phyloP scores from a whole-genome alignment of 1,140 invertebrate species.

The Drosophila rhopaloa region DNA sequence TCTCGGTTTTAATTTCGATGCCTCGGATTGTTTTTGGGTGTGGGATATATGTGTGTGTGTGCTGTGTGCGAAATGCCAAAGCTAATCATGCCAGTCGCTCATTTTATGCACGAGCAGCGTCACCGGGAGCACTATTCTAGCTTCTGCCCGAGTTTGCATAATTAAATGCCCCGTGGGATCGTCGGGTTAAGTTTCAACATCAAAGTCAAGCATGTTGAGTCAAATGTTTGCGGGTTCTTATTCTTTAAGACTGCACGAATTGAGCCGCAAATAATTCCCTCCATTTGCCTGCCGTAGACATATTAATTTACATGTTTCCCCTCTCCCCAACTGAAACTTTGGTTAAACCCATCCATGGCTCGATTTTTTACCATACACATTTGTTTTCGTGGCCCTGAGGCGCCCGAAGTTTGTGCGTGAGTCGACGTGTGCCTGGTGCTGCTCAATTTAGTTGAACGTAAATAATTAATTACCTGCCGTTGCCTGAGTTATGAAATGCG shows the following conservation, averaged over 20 bases:
- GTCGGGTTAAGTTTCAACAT: constrained; percentile 30
- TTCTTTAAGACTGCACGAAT: constrained; percentile 24
- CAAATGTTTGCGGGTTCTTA: constrained; percentile 8
- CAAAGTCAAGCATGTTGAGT: constrained; percentile 42
- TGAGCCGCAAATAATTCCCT: constrained; percentile 6
- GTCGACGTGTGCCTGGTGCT: constrained; percentile 52
- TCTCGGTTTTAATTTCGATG: constrained; percentile 74
- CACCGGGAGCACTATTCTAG: neutral
- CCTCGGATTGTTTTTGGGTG: constrained; percentile 41
- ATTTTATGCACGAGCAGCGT: constrained; percentile 37
- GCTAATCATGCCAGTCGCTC: constrained; percentile 56
- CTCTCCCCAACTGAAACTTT: neutral
- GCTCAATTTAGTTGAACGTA: constrained; percentile 80
- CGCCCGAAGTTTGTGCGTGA: constrained; percentile 53
- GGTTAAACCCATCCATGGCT: constrained; percentile 3
- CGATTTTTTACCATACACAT: constrained; percentile 40
- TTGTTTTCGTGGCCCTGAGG: constrained; percentile 41
- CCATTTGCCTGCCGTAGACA: constrained; percentile 44
- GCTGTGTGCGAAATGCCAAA: constrained; percentile 10
- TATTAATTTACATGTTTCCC: constrained; percentile 39
- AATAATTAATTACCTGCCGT: constrained; percentile 80
- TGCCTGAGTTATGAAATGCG: constrained; percentile 82
- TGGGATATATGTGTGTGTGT: neutral
- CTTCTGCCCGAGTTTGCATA: constrained; percentile 34
- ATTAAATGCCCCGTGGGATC: constrained; percentile 38